Evolutionary conservation across 2,797 vertebrate genomes (phyloP).

Genomic region (Eupleurogrammus muticus): DNA sequence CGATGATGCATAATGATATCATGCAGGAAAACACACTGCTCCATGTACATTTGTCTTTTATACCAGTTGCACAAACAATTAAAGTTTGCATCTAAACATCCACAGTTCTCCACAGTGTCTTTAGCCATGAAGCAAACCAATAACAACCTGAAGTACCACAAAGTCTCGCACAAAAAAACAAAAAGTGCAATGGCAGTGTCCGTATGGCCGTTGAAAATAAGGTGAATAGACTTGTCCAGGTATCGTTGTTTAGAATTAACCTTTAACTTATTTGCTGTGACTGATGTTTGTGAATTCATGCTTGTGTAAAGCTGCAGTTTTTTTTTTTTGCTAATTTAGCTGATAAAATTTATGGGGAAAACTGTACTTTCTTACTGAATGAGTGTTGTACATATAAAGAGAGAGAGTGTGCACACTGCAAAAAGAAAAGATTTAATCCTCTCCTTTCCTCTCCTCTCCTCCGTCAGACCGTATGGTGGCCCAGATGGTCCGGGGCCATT

Average conservation of each 20-base stretch:
- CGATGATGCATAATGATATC: too few species aligned
- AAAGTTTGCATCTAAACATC: too few species aligned
- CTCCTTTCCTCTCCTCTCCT: constrained; percentile 31
- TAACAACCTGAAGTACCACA: too few species aligned
- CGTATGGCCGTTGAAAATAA: too few species aligned
- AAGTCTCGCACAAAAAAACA: too few species aligned
- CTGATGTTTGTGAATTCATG: constrained; percentile 1
- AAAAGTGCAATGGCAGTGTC: too few species aligned
- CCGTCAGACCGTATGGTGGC: constrained; percentile 67
- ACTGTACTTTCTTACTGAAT: constrained; percentile 1
- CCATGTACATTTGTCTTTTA: too few species aligned
- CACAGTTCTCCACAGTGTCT: too few species aligned
- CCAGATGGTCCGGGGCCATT: constrained; percentile 73
- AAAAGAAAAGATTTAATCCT: not conserved
- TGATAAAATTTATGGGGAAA: not conserved
- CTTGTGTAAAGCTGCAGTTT: constrained; percentile 1
- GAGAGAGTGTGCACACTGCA: not conserved
- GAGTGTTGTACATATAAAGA: not conserved
- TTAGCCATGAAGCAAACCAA: too few species aligned
- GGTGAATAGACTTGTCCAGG: not conserved
- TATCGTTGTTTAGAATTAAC: not conserved
- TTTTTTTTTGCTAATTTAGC: constrained; percentile 8
- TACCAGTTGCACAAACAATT: too few species aligned
- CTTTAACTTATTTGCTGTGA: not conserved
- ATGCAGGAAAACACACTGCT: too few species aligned